Base-by-base conservation (phyloP, 2,113 vertebrate species). In the Pomatostomus ruficeps region DNA sequence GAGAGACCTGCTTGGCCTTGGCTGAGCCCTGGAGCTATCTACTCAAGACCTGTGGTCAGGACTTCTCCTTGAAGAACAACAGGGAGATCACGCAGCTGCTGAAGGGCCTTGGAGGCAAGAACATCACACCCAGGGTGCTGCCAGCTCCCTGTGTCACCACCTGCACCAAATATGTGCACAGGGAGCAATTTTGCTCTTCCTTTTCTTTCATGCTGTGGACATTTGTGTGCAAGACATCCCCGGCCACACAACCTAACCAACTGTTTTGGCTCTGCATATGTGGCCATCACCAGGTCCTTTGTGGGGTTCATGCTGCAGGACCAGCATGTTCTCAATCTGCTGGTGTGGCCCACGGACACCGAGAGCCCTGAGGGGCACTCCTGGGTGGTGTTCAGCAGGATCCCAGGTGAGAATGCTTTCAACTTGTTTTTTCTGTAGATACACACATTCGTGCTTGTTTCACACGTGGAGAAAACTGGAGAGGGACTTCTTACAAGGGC, bases 361-460 rank as follows among this genome's bases (percentile, higher is more conserved):
- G 98, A 96, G 78, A 98, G 98, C 74, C 97, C 93, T 0, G 97
- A 97, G 3, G 97, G 98, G n/a, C 98, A 98, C 76, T 98, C 96
- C 87, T 98, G 97, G 97, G 95, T 97, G 89, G 97, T 94, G 0
- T 94, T 98, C 63, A 98, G 98, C 71, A 96, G 97, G 71, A 97
- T 97, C 48, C 93, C 95, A 33, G 97, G 97, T 98, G 95, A n/a
- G 96, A 73, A 54, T 11, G 4, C 10, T 17, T 83, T 45, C 17
- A 2, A 2, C 33, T n/a, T 51, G 22, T 5, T 2, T 20, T 36
- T 63, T 20, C 58, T 54, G n/a, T 25, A 35, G 29, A 11, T 26
- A 26, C 4, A 26, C 3, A 26, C 24, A 2, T 10, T 21, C 13
- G 7, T 21, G 38, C 38, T 77, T n/a, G 12, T n/a, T 77, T 70